phyloP scores from a whole-genome alignment of 2,797 vertebrate species.

The Sebastes iracundus region DNA sequence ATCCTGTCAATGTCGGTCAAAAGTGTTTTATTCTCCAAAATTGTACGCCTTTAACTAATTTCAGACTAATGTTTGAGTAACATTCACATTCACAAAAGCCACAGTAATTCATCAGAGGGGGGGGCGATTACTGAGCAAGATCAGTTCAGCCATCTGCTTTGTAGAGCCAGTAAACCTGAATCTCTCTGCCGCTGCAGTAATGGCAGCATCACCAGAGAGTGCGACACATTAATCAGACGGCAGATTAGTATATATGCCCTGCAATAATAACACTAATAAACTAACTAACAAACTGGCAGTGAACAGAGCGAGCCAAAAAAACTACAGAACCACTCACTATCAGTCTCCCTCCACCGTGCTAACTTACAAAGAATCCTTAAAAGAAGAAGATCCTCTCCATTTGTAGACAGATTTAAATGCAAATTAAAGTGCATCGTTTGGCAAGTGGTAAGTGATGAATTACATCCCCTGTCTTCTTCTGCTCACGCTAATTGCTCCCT shows the following conservation, averaged over 20 bases:
- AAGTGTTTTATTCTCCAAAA: background rate
- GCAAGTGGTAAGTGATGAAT: constrained; percentile 52
- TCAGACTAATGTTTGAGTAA: background rate
- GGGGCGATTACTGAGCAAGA: background rate
- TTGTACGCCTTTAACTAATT: background rate
- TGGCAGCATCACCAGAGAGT: background rate
- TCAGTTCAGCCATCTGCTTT: background rate
- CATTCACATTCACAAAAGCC: background rate
- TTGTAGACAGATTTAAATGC: constrained; percentile 55
- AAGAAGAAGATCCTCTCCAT: constrained; percentile 19
- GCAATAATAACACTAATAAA: constrained; percentile 3
- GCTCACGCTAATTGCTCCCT: constrained; percentile 30
- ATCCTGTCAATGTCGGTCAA: background rate
- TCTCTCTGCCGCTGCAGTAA: background rate
- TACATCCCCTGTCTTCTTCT: constrained; percentile 37
- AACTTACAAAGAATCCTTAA: constrained; percentile 31
- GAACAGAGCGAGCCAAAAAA: constrained; percentile 5
- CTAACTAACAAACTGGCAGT: background rate
- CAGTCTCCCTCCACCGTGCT: background rate
- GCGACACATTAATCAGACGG: constrained; percentile 1
- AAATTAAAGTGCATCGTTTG: constrained; percentile 59
- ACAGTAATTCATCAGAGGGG: background rate
- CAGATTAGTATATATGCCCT: background rate
- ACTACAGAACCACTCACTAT: background rate
- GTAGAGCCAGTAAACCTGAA: background rate